Percentiles rank a stretch among this genome's conserved stretches.
phyloP scores from a whole-genome alignment of 2,888 invertebrate species.

The Cryptosula pallasiana region DNA sequence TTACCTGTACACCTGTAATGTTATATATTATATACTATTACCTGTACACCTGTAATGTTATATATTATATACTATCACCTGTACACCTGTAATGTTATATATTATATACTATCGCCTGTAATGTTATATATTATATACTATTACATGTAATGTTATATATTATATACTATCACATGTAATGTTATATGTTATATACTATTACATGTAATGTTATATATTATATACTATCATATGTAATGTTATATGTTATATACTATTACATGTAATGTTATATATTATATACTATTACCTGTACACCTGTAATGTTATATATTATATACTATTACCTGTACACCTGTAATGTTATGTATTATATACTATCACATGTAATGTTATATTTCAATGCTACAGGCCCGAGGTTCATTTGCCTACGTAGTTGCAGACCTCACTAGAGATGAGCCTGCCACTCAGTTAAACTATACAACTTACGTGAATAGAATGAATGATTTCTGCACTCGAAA shows the following conservation, averaged over 20 bases:
- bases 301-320: not conserved
- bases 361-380: too few relatives aligned
- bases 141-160: not conserved
- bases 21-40: not conserved
- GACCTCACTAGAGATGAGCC: conserved; percentile 48
- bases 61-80: conserved; percentile 31
- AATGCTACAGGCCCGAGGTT: conserved; percentile 56
- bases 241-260: not conserved
- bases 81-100: conserved; percentile 18
- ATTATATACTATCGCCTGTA: not conserved
- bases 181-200: not conserved
- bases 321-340: too few relatives aligned
- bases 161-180: not conserved
- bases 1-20: not conserved
- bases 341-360: conserved; percentile 22
- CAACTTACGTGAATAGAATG: conserved; percentile 35
- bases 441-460: conserved; percentile 28
- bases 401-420: conserved; percentile 50
- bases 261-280: not conserved
- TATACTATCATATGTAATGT: not conserved
- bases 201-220: not conserved
- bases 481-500: conserved; percentile 38
- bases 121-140: not conserved
- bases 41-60: not conserved
- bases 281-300: not conserved